Evolutionary conservation across 2,888 invertebrate genomes (phyloP).

Genomic region (Philonicus albiceps): DNA sequence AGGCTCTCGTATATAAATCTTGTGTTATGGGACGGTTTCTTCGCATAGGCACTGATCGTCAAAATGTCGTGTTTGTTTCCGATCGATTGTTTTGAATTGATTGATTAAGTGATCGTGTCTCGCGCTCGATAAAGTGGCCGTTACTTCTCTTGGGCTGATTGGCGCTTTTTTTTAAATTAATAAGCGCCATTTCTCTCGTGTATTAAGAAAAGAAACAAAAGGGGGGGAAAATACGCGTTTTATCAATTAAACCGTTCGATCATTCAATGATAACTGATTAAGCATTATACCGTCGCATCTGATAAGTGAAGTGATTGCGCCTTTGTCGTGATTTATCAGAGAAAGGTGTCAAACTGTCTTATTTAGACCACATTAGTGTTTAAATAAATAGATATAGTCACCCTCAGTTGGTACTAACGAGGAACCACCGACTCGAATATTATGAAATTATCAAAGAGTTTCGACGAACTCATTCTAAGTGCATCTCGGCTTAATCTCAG

Average conservation of each 20-base stretch:
- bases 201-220: background rate
- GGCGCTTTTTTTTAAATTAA: background rate
- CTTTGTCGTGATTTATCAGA: slow-evolving; percentile 30
- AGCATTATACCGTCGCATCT: background rate
- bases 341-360: background rate
- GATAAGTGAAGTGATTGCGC: slow-evolving; percentile 5
- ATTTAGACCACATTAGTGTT: background rate
- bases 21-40: background rate
- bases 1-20: background rate
- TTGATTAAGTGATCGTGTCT: slow-evolving; percentile 3
- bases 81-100: background rate
- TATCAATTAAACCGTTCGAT: background rate
- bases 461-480: slow-evolving; percentile 62
- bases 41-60: background rate
- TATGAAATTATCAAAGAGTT: slow-evolving; percentile 62
- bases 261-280: slow-evolving; percentile 9
- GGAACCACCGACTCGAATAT: slow-evolving; percentile 12
- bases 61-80: slow-evolving; percentile 14
- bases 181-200: background rate
- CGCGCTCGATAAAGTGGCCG: background rate
- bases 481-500: slow-evolving; percentile 61
- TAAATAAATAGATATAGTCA: background rate
- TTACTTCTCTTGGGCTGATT: background rate
- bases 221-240: background rate
- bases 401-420: background rate